Percentiles rank a stretch among this genome's conserved stretches.
These are phyloP conservation scores for Chelonoidis abingdonii DNA, from an alignment of 2,113 vertebrate genomes.

Conservation along the genomic window DNA sequence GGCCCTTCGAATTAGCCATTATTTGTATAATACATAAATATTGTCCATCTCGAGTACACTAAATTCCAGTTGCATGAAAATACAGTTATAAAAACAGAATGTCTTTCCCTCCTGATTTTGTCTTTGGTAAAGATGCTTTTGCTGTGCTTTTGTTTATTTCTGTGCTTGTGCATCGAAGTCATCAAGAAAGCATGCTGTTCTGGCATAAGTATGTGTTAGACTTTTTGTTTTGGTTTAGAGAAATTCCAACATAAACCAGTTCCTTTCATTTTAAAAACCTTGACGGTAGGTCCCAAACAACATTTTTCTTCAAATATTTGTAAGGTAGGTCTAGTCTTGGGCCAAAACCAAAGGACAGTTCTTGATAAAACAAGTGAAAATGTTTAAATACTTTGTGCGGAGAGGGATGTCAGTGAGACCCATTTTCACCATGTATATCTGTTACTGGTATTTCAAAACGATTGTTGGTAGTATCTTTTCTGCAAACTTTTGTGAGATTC, in stretches of 20 bases:
- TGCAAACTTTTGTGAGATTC: conserved; percentile 67
- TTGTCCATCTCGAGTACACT: not conserved
- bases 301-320: not conserved
- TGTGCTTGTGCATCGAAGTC: not conserved
- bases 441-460: not conserved
- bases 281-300: not conserved
- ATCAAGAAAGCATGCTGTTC: not conserved
- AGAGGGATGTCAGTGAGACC: not conserved
- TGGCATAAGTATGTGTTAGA: not conserved
- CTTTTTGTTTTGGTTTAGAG: not conserved
- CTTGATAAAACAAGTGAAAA: not conserved
- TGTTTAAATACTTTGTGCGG: not conserved
- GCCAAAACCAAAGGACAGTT: not conserved
- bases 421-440: rapidly evolving
- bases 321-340: not conserved
- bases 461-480: not conserved
- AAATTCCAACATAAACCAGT: not conserved
- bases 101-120: not conserved
- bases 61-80: conserved; percentile 13
- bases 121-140: not conserved
- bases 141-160: not conserved
- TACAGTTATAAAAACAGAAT: not conserved
- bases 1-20: not conserved
- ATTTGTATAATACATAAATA: not conserved
- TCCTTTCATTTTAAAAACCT: not conserved